phyloP scores from a whole-genome alignment of 2,888 invertebrate genomes.

The Chesias legatella region DNA sequence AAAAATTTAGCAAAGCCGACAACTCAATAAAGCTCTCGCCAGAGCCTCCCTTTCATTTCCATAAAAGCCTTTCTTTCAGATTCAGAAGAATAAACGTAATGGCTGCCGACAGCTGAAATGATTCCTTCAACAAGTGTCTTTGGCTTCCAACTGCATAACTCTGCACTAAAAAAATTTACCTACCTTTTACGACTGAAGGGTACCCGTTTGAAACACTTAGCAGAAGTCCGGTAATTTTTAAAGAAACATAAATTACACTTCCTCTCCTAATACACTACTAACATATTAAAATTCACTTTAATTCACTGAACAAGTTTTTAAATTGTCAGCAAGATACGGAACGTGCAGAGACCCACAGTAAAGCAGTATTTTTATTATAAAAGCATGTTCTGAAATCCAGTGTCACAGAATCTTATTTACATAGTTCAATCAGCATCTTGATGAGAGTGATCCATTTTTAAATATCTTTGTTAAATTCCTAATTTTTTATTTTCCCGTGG shows the following conservation, averaged over 20 bases:
- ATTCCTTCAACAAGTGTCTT: slow-evolving; percentile 15
- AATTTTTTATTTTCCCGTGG: slow-evolving; percentile 10
- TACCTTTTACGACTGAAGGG: slow-evolving; percentile 21
- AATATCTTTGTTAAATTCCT: background rate
- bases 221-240: slow-evolving; percentile 16
- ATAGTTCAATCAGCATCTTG: too few species aligned
- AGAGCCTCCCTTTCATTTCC: slow-evolving; percentile 2
- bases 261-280: too few species aligned
- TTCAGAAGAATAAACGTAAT: background rate
- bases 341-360: too few species aligned
- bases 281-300: too few species aligned
- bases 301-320: too few species aligned
- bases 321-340: too few species aligned
- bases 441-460: background rate
- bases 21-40: slow-evolving; percentile 3
- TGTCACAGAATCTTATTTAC: too few species aligned
- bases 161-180: slow-evolving; percentile 5
- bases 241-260: slow-evolving; percentile 1
- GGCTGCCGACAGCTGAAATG: background rate
- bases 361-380: too few species aligned
- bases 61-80: slow-evolving; percentile 5
- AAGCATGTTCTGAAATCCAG: too few species aligned
- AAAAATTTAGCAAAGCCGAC: slow-evolving; percentile 1
- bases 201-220: slow-evolving; percentile 12
- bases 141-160: background rate